These are phyloP conservation scores for Xestobium rufovillosum DNA, from an alignment of 2,888 invertebrate species.

Conservation along the genomic window DNA sequence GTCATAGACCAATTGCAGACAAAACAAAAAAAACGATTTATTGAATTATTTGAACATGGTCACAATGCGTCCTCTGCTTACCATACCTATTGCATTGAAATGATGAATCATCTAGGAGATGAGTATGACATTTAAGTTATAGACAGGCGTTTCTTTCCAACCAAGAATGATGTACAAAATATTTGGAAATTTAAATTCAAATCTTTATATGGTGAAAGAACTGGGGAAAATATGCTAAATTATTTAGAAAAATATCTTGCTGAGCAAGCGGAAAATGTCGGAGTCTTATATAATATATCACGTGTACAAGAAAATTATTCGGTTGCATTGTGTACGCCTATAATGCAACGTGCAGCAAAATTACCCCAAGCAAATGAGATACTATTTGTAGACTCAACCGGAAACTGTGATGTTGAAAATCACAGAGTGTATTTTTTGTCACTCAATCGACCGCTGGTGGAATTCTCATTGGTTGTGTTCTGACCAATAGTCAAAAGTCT, in stretches of 20 bases:
- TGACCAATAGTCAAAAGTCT: slow-evolving; percentile 12
- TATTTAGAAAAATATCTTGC: slow-evolving; percentile 12
- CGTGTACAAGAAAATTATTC: slow-evolving; percentile 11
- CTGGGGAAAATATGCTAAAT: slow-evolving; percentile 9
- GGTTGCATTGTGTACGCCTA: slow-evolving; percentile 13
- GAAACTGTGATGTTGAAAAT: slow-evolving; percentile 15
- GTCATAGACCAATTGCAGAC: slow-evolving; percentile 9
- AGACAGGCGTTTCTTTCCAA: slow-evolving; percentile 15
- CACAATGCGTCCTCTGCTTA: slow-evolving; percentile 12
- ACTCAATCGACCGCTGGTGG: slow-evolving; percentile 14
- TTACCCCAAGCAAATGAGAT: slow-evolving; percentile 15
- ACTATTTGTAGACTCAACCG: slow-evolving; percentile 13
- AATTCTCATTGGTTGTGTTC: slow-evolving; percentile 14
- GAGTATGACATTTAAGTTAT: slow-evolving; percentile 11
- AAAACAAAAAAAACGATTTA: slow-evolving; percentile 6
- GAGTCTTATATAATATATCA: slow-evolving; percentile 10
- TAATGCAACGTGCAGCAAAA: slow-evolving; percentile 16
- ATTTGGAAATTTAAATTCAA: slow-evolving; percentile 14
- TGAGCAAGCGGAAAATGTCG: slow-evolving; percentile 6
- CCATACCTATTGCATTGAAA: slow-evolving; percentile 13
- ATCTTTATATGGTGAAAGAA: slow-evolving; percentile 11
- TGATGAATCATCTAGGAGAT: slow-evolving; percentile 12
- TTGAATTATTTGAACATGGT: slow-evolving; percentile 13
- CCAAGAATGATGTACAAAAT: slow-evolving; percentile 12
- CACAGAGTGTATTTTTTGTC: slow-evolving; percentile 13